Percentiles rank a stretch among this genome's conserved stretches.
Evolutionary conservation across 2,113 vertebrate genomes (phyloP).

Genomic region (Microtus ochrogaster): DNA sequence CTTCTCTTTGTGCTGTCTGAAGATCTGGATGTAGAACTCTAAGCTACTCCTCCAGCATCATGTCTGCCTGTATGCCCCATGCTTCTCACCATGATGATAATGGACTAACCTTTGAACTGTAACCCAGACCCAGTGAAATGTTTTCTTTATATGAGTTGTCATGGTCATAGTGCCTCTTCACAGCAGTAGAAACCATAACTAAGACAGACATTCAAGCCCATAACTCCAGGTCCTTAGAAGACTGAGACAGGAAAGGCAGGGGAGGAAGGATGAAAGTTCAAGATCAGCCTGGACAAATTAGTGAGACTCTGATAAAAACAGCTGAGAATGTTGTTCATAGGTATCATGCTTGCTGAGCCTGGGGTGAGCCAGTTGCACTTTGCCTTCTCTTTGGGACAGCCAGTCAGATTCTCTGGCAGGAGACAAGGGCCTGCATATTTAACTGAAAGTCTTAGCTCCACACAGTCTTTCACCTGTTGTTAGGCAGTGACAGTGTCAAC

Average conservation of each 20-base stretch:
- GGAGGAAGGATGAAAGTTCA: not conserved
- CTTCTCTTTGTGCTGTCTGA: not conserved
- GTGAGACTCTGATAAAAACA: not conserved
- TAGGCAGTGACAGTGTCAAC: not conserved
- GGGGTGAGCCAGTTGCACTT: not conserved
- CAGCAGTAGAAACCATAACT: not conserved
- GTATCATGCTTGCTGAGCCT: not conserved
- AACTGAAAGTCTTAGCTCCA: not conserved
- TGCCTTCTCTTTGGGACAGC: not conserved
- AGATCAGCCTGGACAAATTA: not conserved
- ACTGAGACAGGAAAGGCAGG: not conserved
- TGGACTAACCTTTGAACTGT: not conserved
- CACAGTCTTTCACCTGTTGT: not conserved
- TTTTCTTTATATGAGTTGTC: not conserved
- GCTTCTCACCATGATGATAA: not conserved
- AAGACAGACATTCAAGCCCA: not conserved
- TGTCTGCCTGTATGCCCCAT: not conserved
- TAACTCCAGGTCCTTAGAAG: not conserved
- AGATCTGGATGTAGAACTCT: not conserved
- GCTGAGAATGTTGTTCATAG: not conserved
- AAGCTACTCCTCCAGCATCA: not conserved
- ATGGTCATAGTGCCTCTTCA: not conserved
- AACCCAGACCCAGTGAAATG: not conserved
- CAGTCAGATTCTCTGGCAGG: not conserved
- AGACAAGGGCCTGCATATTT: not conserved